Conservation (phyloP, 2,888 invertebrate genomes). For the Acleris sparsana region DNA sequence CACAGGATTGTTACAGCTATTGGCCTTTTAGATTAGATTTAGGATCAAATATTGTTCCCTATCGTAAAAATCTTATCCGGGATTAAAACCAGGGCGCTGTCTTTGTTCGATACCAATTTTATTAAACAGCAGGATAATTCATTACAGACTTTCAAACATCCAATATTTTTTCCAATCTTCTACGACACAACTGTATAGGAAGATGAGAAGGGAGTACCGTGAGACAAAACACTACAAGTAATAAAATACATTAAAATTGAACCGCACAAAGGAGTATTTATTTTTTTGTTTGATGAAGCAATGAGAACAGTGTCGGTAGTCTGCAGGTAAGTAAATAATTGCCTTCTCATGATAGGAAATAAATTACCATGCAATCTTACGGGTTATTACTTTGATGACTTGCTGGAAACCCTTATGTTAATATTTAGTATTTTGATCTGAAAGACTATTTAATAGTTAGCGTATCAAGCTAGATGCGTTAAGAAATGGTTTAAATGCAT, state of each 20-base stretch:
- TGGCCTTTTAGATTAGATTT: no score
- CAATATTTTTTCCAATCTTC: no score
- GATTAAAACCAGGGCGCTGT: no score
- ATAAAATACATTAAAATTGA: slow-evolving; percentile 3
- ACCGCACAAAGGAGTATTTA: slow-evolving; percentile 8
- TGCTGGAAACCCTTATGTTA: slow-evolving; percentile 46
- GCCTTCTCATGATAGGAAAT: slow-evolving; percentile 52
- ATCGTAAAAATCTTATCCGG: no score
- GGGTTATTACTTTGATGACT: slow-evolving; percentile 61
- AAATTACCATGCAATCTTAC: slow-evolving; percentile 57
- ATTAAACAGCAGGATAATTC: no score
- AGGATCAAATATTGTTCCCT: no score
- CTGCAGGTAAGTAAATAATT: slow-evolving; percentile 42
- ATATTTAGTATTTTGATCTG: slow-evolving; percentile 13
- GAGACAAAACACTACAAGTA: background rate
- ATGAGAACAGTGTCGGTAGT: slow-evolving; percentile 35
- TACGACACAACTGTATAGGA: no score
- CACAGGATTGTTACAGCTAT: no score
- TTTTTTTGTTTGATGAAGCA: slow-evolving; percentile 19
- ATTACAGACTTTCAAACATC: no score
- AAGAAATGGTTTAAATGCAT: no score
- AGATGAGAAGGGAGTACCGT: background rate
- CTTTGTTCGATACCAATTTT: no score
- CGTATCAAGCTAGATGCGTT: background rate
- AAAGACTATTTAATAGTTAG: background rate